Conservation (phyloP, 2,888 invertebrate species). For the Drosophila mercatorum region DNA sequence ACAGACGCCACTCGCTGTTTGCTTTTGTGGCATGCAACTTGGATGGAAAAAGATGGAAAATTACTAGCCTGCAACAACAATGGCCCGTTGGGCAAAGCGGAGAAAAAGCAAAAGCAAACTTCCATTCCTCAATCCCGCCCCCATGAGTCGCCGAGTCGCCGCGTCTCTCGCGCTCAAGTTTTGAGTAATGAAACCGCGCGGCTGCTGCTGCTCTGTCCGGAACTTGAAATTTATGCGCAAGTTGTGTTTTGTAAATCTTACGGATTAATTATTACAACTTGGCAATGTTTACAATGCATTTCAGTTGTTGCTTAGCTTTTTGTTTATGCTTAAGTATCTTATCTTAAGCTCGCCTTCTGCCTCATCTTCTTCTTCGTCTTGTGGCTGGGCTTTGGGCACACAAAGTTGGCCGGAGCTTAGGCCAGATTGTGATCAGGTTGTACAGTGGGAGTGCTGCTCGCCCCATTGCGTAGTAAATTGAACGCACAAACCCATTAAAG, state of each 20-base stretch:
- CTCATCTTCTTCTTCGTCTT: background rate
- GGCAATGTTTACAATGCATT: constrained; percentile 75
- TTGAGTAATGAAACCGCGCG: constrained; percentile 65
- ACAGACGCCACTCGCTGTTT: constrained; percentile 49
- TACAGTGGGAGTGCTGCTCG: constrained; percentile 2
- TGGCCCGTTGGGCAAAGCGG: constrained; percentile 24
- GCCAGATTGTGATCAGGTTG: constrained; percentile 29
- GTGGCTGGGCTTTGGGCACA: background rate
- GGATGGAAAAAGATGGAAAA: constrained; percentile 34
- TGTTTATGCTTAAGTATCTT: constrained; percentile 53
- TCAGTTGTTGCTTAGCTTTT: constrained; percentile 33
- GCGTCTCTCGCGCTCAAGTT: constrained; percentile 22
- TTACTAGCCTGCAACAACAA: constrained; percentile 48
- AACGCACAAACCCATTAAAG: constrained; percentile 50
- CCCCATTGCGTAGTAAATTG: constrained; percentile 45
- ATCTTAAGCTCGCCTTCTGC: constrained; percentile 26
- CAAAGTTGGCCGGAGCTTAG: constrained; percentile 15
- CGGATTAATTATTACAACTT: constrained; percentile 81
- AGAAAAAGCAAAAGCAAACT: constrained; percentile 19
- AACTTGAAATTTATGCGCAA: constrained; percentile 56
- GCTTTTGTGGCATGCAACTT: constrained; percentile 66
- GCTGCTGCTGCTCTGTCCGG: constrained; percentile 2
- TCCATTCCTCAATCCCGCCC: background rate
- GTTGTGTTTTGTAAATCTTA: constrained; percentile 75
- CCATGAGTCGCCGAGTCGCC: background rate